Evolutionary conservation across 2,113 vertebrate genomes (phyloP), one percentile per base, ranked within the genome.

Genomic region (Vulpes lagopus): DNA sequence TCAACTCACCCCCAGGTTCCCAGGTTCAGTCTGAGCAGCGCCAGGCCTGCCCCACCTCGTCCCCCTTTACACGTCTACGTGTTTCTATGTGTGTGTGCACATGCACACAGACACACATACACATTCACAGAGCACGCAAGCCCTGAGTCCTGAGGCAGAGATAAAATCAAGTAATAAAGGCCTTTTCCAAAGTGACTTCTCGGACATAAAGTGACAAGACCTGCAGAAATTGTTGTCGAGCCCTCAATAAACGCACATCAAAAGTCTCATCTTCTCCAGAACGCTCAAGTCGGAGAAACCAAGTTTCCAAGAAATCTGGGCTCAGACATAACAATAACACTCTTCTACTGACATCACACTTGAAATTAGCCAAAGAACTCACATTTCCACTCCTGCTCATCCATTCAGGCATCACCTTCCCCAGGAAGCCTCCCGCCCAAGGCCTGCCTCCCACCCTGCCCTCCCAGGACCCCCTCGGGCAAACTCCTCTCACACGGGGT

Each of bases 141-240:
- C 0, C 4, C 93, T 79, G 79, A 30, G 4, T 8, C 49, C 22
- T 0, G 25, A 78, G 22, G 81, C 73, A 83, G 55, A 81, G n/a
- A 43, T 32, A 43, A 67, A 91, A 57, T 22, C 22, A 30, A 16
- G 49, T 19, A 43, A 20, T 22, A 51, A 49, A 89, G 49, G 25
- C 25, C 59, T 78, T 53, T 79, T 91, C 55, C 60, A 30, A 71
- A 0, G 49, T 73, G 91, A 78, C 25, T 74, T 76, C 27, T 0
- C 0, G 8, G 30, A 51, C 64, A 0, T 0, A 32, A 38, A 0
- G 4, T 55, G 59, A 3, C 2, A 0, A 69, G 59, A 23, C 6
- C 64, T 5, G 4, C 43, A 62, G 23, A 64, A 60, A 64, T 86
- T 78, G 30, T 2, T 74, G 30, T 1, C 10, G 23, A 53, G 53